Evolutionary conservation across 2,113 vertebrate species (phyloP).

Genomic region (Montifringilla adamsi): DNA sequence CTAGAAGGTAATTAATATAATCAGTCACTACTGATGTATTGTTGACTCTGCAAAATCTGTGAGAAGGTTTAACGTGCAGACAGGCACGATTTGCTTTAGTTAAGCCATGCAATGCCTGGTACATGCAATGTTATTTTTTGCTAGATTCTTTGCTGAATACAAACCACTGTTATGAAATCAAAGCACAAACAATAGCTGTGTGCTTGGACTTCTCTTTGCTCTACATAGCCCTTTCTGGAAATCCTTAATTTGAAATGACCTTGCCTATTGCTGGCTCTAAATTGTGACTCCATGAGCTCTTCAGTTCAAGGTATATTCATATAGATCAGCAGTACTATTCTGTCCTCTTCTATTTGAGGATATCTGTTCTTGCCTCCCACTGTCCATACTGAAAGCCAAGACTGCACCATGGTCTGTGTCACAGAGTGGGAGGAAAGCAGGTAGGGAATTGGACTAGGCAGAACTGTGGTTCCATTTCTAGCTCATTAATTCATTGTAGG

Average conservation of each 20-base stretch:
- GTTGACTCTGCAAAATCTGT: slow-evolving; percentile 5
- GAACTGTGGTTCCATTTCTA: background rate
- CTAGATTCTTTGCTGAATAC: background rate
- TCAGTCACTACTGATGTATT: background rate
- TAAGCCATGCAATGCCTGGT: background rate
- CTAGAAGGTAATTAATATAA: slow-evolving; percentile 1
- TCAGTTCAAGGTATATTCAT: background rate
- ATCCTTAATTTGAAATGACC: background rate
- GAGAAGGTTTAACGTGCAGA: background rate
- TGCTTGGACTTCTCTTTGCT: background rate
- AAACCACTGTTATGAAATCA: background rate
- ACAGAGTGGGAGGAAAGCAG: background rate
- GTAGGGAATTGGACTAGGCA: background rate
- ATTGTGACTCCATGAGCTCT: background rate
- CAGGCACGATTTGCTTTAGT: background rate
- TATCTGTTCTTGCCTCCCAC: background rate
- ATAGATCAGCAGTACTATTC: background rate
- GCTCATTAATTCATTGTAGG: background rate
- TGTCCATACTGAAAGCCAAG: background rate
- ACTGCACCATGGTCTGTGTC: background rate
- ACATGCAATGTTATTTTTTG: background rate
- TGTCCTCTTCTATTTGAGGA: background rate
- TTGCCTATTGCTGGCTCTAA: background rate
- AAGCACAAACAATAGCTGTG: background rate
- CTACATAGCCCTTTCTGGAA: background rate